phyloP scores from a whole-genome alignment of 2,888 invertebrate species.

The Alcis repandata region DNA sequence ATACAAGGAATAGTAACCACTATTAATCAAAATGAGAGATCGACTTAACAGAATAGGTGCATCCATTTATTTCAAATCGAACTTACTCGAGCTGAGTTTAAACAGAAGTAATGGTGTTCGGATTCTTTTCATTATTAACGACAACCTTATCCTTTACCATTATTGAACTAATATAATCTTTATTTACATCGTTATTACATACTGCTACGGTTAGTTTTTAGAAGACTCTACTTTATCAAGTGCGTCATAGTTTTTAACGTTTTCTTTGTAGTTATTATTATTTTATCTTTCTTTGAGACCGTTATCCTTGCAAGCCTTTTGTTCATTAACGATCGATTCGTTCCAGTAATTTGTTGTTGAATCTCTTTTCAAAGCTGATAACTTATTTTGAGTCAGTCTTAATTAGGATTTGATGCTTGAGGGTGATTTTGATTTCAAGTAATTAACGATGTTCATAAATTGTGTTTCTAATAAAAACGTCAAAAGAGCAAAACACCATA shows the following conservation, averaged over 20 bases:
- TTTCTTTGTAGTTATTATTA: constrained; percentile 59
- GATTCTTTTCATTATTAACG: constrained; percentile 74
- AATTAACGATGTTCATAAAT: constrained; percentile 5
- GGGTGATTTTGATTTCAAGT: constrained; percentile 17
- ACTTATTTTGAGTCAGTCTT: constrained; percentile 21
- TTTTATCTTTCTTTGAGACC: constrained; percentile 63
- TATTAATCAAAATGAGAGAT: constrained; percentile 82
- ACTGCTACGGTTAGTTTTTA: constrained; percentile 28
- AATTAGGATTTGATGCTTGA: constrained; percentile 27
- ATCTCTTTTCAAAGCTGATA: constrained; percentile 22
- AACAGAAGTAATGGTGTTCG: constrained; percentile 60
- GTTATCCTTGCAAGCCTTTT: constrained; percentile 56
- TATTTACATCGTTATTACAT: constrained; percentile 33
- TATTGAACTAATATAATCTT: background rate
- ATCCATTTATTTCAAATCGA: constrained; percentile 74
- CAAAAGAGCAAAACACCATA: background rate
- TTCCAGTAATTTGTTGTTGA: constrained; percentile 47
- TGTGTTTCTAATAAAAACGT: background rate
- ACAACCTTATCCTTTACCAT: constrained; percentile 45
- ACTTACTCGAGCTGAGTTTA: constrained; percentile 55
- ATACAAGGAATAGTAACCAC: constrained; percentile 64
- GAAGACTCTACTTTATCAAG: background rate
- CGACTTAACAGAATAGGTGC: constrained; percentile 75
- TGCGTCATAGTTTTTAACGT: constrained; percentile 17
- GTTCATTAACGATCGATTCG: constrained; percentile 53